Base-by-base conservation (phyloP, 2,113 vertebrate genomes). In the Poecilia latipinna region DNA sequence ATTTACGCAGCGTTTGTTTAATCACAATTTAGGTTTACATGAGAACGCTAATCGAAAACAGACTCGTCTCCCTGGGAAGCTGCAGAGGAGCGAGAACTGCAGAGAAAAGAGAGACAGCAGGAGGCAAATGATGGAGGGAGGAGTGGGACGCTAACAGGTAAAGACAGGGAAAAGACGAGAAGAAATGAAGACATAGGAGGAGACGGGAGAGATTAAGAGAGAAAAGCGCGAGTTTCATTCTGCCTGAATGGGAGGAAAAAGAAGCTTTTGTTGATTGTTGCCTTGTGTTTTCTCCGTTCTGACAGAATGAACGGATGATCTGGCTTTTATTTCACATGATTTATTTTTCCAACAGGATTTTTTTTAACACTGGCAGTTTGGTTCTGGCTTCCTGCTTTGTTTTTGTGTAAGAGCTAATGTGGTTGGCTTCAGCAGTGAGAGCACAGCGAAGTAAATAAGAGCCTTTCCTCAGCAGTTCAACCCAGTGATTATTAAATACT, bases 11-110 rank as follows among this genome's bases (percentile, higher is more conserved):
- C 86, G 86, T 91, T 93, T 91, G 79, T 89, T 88, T 92, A 92
- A 92, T 92, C 87, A 86, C 79, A 91, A 88, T 92, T 93, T 91
- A 79, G 84, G 78, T 90, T 92, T 89, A 93, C 90, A 92, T 84
- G 83, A 82, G 78, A 91, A 74, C 60, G 3, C 71, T 93, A 92
- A 92, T 93, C 73, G 54, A 84, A 92, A 93, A 74, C 93, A 92
- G 87, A 84, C 71, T 29, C 12, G 35, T 74, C 78, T 89, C 80
- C 29, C 66, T 85, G 85, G 69, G 82, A 87, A 65, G 79, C 70
- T 42, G 28, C 61, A 80, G 24, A 75, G 61, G 65, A 62, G 51
- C 24, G 26, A 76, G 22, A 61, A n/a, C 4, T 12, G 42, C 51
- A 15, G 67, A 64, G 71, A 70, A 67, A 70, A 24, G 35, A 24